Evolutionary conservation across 2,797 vertebrate species (phyloP), one percentile per base, ranked within the genome.

Genomic region (Gorsachius magnificus): DNA sequence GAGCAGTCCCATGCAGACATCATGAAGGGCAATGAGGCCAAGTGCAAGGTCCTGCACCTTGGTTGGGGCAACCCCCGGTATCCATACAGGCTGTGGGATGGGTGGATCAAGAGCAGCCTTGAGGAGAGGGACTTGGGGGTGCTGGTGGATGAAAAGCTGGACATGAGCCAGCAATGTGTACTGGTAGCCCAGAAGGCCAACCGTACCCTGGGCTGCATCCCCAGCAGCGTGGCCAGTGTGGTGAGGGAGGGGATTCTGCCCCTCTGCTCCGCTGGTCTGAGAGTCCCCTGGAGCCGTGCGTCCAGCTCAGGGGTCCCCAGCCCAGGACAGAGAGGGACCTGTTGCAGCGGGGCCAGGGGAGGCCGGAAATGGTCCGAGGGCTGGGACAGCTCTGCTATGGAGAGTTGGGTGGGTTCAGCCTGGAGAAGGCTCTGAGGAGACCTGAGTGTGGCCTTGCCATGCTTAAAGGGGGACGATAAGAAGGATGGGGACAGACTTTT

Each of bases 111-210:
- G 50, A 41, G 69, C 69, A 71, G 38, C 70, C 31, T 31, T 72
- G 70, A 1, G 0, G 21, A 46, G 24, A 26, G 57, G 71, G 21
- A 65, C 29, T 16, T 6, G 17, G 41, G 15, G 9, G 6, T 35
- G 18, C 26, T 38, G 25, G 35, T 17, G 56, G 33, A 8, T 13
- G 22, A 76, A 29, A 35, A 46, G 17, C 0, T 11, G 53, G 16
- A 21, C 28, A 2, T 1, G 10, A 77, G 4, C 13, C 2, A 1
- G 1, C n/a, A 69, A 16, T 16, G 25, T 20, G 66, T 0, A 0
- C 11, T 25, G 1, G 8, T n/a, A 71, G 45, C 5, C 41, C 0
- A 0, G 28, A 45, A 61, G 2, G 19, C n/a, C 48, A 29, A 6
- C 2, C 1, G 7, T 21, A 0, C 2, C 48, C 48, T 50, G 26